Percentiles rank a stretch among this genome's conserved stretches.
phyloP scores from a whole-genome alignment of 2,797 vertebrate species.

The Diplodus puntazzo region DNA sequence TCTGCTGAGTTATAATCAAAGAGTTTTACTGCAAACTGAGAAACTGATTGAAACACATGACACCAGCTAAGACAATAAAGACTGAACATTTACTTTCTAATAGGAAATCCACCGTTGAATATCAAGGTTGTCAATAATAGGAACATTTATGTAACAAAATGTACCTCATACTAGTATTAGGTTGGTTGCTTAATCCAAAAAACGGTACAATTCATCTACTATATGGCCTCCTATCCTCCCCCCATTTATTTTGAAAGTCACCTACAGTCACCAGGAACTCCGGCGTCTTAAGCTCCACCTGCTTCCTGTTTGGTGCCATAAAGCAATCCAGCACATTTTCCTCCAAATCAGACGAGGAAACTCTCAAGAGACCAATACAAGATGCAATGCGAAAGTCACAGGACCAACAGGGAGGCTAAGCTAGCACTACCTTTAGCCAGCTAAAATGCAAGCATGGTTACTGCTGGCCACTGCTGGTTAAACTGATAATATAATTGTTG shows the following conservation, averaged over 20 bases:
- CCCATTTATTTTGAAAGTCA: neutral
- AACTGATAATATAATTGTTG: neutral
- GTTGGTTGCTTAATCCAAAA: neutral
- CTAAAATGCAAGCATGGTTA: neutral
- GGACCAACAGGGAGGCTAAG: neutral
- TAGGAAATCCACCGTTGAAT: neutral
- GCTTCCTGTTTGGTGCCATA: neutral
- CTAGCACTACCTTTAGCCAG: neutral
- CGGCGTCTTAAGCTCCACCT: neutral
- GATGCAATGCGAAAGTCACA: neutral
- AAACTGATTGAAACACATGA: slow-evolving; percentile 25
- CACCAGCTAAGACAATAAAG: slow-evolving; percentile 7
- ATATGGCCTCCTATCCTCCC: neutral
- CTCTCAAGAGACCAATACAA: neutral
- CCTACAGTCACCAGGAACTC: neutral
- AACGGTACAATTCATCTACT: neutral
- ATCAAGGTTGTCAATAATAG: neutral
- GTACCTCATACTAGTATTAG: neutral
- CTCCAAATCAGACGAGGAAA: no score
- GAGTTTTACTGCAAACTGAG: slow-evolving; percentile 22
- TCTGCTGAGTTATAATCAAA: slow-evolving; percentile 34
- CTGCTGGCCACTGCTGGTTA: neutral
- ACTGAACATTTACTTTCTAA: slow-evolving; percentile 1
- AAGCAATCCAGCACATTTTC: neutral
- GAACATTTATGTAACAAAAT: neutral